phyloP scores from a whole-genome alignment of 2,797 vertebrate species.

The Pseudotriccus pelzelni region DNA sequence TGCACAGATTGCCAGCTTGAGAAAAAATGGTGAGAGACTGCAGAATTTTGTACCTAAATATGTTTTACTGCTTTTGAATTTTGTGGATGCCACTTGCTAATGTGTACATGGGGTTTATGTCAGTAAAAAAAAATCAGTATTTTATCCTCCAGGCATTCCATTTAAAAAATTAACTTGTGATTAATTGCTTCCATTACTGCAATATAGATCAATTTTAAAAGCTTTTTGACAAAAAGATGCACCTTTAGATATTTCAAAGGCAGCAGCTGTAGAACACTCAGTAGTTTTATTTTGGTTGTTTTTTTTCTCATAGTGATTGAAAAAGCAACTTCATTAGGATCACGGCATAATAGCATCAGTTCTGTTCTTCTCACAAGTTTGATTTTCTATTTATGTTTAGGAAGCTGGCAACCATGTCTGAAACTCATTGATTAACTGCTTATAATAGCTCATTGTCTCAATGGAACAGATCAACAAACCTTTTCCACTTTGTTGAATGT shows the following conservation, averaged over 20 bases:
- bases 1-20: not conserved
- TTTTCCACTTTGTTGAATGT: not conserved
- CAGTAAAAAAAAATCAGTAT: not conserved
- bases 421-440: conserved; percentile 20
- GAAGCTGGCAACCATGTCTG: not conserved
- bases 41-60: not conserved
- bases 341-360: not conserved
- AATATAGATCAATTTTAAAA: not conserved
- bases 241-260: not conserved
- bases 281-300: not conserved
- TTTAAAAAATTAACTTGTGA: conserved; percentile 8
- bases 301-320: conserved; percentile 5
- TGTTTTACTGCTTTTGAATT: not conserved
- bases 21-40: not conserved
- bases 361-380: not conserved
- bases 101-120: not conserved
- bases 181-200: conserved; percentile 14
- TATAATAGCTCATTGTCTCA: not conserved
- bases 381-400: not conserved
- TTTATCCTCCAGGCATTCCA: not conserved
- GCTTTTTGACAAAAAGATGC: not conserved
- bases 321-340: not conserved
- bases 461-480: not conserved
- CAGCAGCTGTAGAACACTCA: not conserved
- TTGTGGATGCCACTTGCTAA: not conserved